Base-by-base conservation (phyloP, 2,113 vertebrate genomes). In the Cranoglanis bouderius region DNA sequence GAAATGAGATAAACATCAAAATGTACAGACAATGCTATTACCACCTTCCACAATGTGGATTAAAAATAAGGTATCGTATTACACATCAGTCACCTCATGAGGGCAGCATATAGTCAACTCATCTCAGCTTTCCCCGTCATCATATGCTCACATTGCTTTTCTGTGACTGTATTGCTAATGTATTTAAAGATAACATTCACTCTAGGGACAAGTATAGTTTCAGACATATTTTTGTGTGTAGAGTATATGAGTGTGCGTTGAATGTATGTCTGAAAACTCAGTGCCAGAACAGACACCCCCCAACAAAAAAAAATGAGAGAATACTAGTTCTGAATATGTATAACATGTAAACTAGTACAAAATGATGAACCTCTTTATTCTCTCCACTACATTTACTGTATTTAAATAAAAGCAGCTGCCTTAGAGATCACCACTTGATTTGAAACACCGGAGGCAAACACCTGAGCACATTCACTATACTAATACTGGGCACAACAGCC, bases 51-150 rank as follows among this genome's bases (percentile, higher is more conserved):
- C 24, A 13, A 59, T 26, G 19, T 26, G 53, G 19, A 40, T 82
- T 82, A 61, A 82, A 55, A 59, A 57, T 38, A 38, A 61, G 38
- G 18, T 12, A 59, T 2, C 26, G 70, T 51, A 85, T 35, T 84
- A 55, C 40, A 32, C 51, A 19, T 53, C 18, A 6, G 7, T 38
- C 43, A 14, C 94, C 95, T 94, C 88, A 82, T 53, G 53, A 91
- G 65, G 94, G 93, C 92, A 94, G 91, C 92, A 94, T 74, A 92
- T 91, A 89, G 67, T 89, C 63, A 87, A 74, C 63, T 49, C 29
- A 32, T 49, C 24, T 32, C 26, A 19, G 46, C 63, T 38, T 65
- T 21, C 21, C 21, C 0, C 35, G 40, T 40, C 70, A 65, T 74
- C 38, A 13, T 16, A 12, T 65, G 57, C 55, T 40, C 38, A 16